Percentiles rank a stretch among this genome's conserved stretches.
Conservation (phyloP, 2,113 vertebrate species). For the Phocoena phocoena region DNA sequence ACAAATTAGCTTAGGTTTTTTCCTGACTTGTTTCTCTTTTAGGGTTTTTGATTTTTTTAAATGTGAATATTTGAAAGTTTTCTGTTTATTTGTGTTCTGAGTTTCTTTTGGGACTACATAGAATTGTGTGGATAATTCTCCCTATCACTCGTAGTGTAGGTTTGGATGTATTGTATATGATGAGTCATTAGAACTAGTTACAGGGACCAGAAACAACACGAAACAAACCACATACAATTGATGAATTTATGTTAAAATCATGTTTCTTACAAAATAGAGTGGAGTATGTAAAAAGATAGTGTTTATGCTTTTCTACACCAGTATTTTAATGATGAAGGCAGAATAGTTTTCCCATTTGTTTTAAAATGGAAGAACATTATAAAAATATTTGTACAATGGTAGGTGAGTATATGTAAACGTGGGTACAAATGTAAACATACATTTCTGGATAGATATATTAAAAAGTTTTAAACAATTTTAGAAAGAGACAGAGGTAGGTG, state of each 20-base stretch:
- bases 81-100: background rate
- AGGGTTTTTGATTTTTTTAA: background rate
- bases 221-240: background rate
- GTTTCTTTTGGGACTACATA: background rate
- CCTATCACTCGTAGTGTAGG: background rate
- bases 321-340: background rate
- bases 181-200: slow-evolving; percentile 23
- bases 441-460: background rate
- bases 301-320: background rate
- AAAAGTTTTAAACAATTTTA: background rate
- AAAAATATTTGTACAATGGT: background rate
- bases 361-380: background rate
- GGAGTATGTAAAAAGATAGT: background rate
- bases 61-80: background rate
- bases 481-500: background rate
- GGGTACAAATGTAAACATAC: background rate
- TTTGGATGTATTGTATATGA: background rate
- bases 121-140: slow-evolving; percentile 7
- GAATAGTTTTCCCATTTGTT: background rate
- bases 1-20: background rate
- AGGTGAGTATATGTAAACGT: background rate
- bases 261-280: background rate
- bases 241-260: slow-evolving; percentile 2
- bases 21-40: background rate
- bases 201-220: background rate